These are phyloP conservation scores for Alentia gelatinosa DNA, from an alignment of 2,888 invertebrate species.

Conservation along the genomic window DNA sequence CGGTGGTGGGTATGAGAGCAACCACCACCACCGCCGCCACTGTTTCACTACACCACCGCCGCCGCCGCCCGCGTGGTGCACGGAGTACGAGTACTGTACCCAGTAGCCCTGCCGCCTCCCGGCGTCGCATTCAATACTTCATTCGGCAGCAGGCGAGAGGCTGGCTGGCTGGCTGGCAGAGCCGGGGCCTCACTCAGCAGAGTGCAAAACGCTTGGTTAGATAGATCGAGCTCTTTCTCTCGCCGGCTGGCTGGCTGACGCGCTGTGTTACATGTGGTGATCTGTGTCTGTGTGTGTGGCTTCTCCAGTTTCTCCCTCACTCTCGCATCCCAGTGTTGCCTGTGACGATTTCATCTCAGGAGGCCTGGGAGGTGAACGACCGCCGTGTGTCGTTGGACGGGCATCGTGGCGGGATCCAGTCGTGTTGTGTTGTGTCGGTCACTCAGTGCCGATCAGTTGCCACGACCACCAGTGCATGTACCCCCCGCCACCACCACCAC, in stretches of 20 bases:
- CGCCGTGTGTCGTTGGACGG: no score
- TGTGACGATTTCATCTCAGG: no score
- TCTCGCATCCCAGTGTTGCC: no score
- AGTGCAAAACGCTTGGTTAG: slow-evolving; percentile 41
- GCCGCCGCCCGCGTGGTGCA: neutral
- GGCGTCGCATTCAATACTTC: neutral
- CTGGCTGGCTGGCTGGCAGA: neutral
- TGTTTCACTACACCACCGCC: neutral
- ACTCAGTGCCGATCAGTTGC: neutral
- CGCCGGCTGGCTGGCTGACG: neutral
- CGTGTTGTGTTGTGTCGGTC: neutral
- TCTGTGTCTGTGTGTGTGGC: no score
- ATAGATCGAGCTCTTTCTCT: slow-evolving; percentile 18
- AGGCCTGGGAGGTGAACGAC: no score
- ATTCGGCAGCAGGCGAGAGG: neutral
- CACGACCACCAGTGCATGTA: neutral
- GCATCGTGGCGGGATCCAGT: no score
- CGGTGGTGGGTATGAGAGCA: no score
- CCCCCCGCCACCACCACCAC: neutral
- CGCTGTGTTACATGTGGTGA: no score
- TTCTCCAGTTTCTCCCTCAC: no score
- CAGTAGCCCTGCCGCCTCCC: neutral
- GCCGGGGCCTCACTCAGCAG: neutral
- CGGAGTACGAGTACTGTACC: neutral
- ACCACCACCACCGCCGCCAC: neutral